Base-by-base conservation (phyloP, 1,140 invertebrate genomes). In the Drosophila baimaii region DNA sequence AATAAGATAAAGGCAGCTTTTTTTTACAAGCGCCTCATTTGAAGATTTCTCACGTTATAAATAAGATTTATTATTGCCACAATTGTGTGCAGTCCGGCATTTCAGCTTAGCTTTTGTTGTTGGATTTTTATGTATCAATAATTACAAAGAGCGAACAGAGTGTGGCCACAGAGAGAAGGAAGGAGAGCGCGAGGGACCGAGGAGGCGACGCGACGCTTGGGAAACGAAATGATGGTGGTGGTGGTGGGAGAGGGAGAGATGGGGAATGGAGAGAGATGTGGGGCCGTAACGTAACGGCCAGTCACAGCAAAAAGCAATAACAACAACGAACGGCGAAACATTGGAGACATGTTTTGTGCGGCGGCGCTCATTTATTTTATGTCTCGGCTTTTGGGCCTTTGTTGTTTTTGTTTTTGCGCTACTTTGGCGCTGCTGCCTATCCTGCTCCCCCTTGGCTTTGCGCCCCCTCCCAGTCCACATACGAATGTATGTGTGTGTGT, bases 311-410 rank as follows among this genome's bases (percentile, higher is more conserved):
- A 73, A 57, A 79, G 47, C 70, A 74, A 79, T 64, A 83, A 65
- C 61, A 66, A 65, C 63, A 49, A 33, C 76, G 19, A 58, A 57
- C 44, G 77, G 64, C 61, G 63, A 78, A 81, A 72, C 74, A 85
- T 85, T 85, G 81, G 81, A 85, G 82, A 85, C 82, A 85, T 85
- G 82, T 85, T 85, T 54, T 85, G 82, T 77, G 83, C 83, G 74
- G 74, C 74, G 79, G 82, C 82, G 81, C 81, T 85, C 82, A 85
- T 85, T 85, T 86, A 86, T 86, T 88, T 86, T 79, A 85, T 85
- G 82, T 86, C 82, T 88, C 76, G 83, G 73, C 63, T 77, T 79
- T 54, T 54, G 31, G 51, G 70, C 56, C 69, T 72, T 74, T 69
- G 37, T 74, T 81, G 63, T 76, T 81, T 46, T 27, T 81, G 54